A percentile compares a stretch with the other conserved stretches of the same genome.
phyloP scores from a whole-genome alignment of 2,797 vertebrate species.

The Enteromius anoplus region DNA sequence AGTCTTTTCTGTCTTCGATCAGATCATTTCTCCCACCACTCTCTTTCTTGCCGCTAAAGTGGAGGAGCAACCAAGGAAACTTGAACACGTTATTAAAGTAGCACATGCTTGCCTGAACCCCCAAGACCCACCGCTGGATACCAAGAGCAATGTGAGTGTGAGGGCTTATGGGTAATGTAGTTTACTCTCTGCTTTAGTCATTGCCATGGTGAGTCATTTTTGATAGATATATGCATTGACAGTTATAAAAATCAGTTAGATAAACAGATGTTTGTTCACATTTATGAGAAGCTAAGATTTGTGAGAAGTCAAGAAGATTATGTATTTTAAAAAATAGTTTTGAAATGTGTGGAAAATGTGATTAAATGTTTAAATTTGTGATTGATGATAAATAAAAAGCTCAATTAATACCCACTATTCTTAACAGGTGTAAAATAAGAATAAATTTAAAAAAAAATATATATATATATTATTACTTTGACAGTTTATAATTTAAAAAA shows the following conservation, averaged over 20 bases:
- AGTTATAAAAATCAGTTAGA: neutral
- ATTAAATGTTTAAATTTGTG: no score
- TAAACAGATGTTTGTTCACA: neutral
- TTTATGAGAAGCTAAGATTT: no score
- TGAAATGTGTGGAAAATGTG: no score
- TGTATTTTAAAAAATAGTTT: no score
- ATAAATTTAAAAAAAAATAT: no score
- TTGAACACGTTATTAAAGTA: constrained; percentile 99
- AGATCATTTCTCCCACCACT: constrained; percentile 96
- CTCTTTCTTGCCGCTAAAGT: constrained; percentile 99
- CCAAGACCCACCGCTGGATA: constrained; percentile 90
- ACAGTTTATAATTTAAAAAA: no score
- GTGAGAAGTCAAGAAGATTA: no score
- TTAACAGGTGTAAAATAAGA: no score
- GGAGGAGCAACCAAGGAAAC: constrained; percentile 98
- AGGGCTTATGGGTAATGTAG: constrained; percentile 4
- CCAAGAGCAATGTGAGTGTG: constrained; percentile 91
- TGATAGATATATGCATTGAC: neutral
- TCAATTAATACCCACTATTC: no score
- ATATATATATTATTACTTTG: no score
- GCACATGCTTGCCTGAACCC: constrained; percentile 96
- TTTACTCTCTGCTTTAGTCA: neutral
- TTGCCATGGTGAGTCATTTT: neutral
- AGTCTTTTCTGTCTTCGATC: neutral
- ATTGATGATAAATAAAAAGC: no score